These are phyloP conservation scores for Ictalurus punctatus DNA, from an alignment of 2,113 vertebrate species.

Conservation along the genomic window DNA sequence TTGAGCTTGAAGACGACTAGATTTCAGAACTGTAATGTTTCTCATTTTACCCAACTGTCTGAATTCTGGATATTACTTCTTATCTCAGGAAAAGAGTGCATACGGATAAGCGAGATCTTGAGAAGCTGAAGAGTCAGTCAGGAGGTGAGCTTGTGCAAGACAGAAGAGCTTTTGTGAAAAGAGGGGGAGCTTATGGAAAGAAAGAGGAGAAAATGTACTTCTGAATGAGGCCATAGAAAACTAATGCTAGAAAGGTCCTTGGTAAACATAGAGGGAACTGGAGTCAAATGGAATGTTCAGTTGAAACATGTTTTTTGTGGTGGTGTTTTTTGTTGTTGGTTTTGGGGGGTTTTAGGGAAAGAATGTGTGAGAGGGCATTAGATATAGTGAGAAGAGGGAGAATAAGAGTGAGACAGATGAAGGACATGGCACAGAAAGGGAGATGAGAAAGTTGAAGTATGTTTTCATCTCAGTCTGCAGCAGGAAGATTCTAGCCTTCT, in stretches of 20 bases:
- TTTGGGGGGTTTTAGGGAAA: slow-evolving; percentile 57
- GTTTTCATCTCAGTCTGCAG: slow-evolving; percentile 36
- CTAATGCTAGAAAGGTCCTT: slow-evolving; percentile 32
- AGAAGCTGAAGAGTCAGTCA: slow-evolving; percentile 30
- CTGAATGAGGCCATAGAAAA: slow-evolving; percentile 28
- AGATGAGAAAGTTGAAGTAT: slow-evolving; percentile 27
- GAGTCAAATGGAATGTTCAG: slow-evolving; percentile 70
- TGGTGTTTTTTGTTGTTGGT: slow-evolving; percentile 44
- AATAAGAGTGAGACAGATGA: neutral
- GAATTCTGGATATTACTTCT: slow-evolving; percentile 32
- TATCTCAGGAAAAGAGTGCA: slow-evolving; percentile 12
- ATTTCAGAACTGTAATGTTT: slow-evolving; percentile 27
- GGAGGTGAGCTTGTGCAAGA: slow-evolving; percentile 23
- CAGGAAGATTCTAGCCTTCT: slow-evolving; percentile 35
- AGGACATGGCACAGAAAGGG: slow-evolving; percentile 19
- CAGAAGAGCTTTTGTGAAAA: slow-evolving; percentile 42
- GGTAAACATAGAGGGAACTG: slow-evolving; percentile 37
- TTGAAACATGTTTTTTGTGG: slow-evolving; percentile 66
- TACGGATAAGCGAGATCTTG: slow-evolving; percentile 2
- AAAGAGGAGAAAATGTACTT: neutral
- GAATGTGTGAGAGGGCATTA: neutral
- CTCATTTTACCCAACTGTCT: neutral
- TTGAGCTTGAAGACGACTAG: slow-evolving; percentile 29
- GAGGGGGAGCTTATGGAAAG: neutral
- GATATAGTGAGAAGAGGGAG: slow-evolving; percentile 22